Conservation (phyloP, 2,888 invertebrate genomes). For the Morpho helenor region DNA sequence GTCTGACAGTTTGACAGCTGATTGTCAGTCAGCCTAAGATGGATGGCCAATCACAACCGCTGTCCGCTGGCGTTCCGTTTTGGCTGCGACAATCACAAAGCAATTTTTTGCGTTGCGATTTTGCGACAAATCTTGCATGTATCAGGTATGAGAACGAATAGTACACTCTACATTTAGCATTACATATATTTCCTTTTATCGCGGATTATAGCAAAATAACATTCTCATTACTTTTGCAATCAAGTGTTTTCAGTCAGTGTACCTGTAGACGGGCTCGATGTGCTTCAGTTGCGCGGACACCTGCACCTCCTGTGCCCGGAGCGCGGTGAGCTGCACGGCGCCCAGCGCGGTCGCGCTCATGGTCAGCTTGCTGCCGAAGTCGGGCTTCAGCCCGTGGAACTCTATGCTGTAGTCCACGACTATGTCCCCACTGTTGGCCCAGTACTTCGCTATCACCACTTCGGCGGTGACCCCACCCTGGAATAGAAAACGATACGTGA, state of each 20-base stretch:
- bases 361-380: constrained; percentile 77
- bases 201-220: no score
- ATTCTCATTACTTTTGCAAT: no score
- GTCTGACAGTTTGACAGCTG: no score
- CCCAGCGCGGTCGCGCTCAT: constrained; percentile 86
- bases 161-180: no score
- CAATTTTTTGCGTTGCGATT: no score
- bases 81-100: no score
- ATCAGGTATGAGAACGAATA: no score
- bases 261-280: constrained; percentile 85
- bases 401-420: constrained; percentile 86
- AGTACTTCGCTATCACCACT: constrained; percentile 95
- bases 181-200: no score
- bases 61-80: no score
- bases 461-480: constrained; percentile 90
- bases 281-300: constrained; percentile 87
- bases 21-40: no score
- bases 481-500: background rate
- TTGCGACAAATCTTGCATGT: no score
- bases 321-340: constrained; percentile 83
- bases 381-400: constrained; percentile 90
- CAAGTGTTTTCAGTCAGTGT: constrained; percentile 19
- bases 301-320: constrained; percentile 88
- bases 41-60: no score
- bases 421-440: constrained; percentile 93